Evolutionary conservation across 2,888 invertebrate genomes (phyloP).

Genomic region (Cryptocephalus moraei): DNA sequence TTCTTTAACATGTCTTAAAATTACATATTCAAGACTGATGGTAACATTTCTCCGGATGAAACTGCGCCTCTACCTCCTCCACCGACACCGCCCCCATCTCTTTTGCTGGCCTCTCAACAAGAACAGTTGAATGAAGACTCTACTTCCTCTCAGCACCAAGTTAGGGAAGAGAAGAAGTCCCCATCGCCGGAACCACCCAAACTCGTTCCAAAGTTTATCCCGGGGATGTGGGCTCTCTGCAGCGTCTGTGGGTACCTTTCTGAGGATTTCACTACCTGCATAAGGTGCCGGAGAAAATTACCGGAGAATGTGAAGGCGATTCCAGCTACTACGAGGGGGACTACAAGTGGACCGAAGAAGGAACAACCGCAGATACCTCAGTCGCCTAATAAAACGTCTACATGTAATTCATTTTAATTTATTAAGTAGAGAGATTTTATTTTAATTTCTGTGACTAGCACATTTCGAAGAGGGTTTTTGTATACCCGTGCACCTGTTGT

Average conservation of each 20-base stretch:
- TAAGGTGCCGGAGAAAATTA: constrained; percentile 60
- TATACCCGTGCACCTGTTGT: no score
- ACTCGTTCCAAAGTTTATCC: constrained; percentile 48
- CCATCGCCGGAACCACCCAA: constrained; percentile 44
- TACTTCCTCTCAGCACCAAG: constrained; percentile 1
- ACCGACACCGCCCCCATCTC: constrained; percentile 1
- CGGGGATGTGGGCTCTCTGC: constrained; percentile 70
- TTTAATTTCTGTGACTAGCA: no score
- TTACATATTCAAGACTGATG: constrained; percentile 7
- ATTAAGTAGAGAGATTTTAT: no score
- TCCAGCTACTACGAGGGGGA: constrained; percentile 17
- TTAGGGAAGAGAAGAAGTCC: constrained; percentile 3
- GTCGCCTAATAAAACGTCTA: neutral
- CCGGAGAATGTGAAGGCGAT: constrained; percentile 59
- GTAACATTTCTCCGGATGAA: constrained; percentile 9
- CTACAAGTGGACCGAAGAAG: constrained; percentile 16
- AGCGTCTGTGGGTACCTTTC: constrained; percentile 71
- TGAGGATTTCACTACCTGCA: constrained; percentile 68
- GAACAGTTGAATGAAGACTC: constrained; percentile 1
- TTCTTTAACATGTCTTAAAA: neutral
- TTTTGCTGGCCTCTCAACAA: neutral
- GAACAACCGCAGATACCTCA: constrained; percentile 2
- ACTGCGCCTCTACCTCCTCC: constrained; percentile 3
- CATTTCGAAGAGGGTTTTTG: no score
- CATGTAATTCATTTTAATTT: no score